Evolutionary conservation across 2,888 invertebrate species (phyloP).

Genomic region (Caenorhabditis afra): DNA sequence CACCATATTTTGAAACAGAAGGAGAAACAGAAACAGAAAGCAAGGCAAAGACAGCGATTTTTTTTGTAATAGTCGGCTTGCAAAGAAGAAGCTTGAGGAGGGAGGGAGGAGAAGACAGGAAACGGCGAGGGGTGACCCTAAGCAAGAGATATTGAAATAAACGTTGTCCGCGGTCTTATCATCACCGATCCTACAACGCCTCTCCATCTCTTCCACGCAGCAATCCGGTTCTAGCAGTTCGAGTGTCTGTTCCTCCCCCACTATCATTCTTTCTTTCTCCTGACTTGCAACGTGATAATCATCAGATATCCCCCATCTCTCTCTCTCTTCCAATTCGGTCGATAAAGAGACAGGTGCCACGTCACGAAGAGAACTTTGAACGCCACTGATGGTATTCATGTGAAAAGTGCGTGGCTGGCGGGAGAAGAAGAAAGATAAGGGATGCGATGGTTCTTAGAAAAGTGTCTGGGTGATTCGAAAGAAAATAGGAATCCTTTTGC

Average conservation of each 20-base stretch:
- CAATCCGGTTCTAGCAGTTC: constrained; percentile 47
- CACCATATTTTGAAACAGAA: constrained; percentile 40
- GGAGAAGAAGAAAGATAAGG: neutral
- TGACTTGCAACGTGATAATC: constrained; percentile 43
- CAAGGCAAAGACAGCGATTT: too few relatives aligned
- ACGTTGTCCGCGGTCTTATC: constrained; percentile 29
- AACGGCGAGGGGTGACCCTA: constrained; percentile 20
- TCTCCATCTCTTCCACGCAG: constrained; percentile 26
- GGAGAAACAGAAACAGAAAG: too few relatives aligned
- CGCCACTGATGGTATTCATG: constrained; percentile 17
- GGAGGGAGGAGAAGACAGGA: neutral
- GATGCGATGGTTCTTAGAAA: neutral
- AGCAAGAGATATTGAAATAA: constrained; percentile 25
- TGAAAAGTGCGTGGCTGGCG: constrained; percentile 14
- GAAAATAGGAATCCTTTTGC: constrained; percentile 13
- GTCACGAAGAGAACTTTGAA: constrained; percentile 33
- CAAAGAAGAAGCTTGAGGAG: too few relatives aligned
- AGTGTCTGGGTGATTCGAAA: constrained; percentile 2
- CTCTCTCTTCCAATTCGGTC: neutral
- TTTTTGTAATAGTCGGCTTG: constrained; percentile 7
- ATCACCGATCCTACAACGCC: neutral
- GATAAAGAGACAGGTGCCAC: constrained; percentile 23
- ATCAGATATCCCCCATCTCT: constrained; percentile 11
- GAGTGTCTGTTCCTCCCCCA: constrained; percentile 25
- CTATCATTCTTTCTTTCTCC: constrained; percentile 15